These are phyloP conservation scores for Herpetotheres cachinnans DNA, from an alignment of 2,113 vertebrate species.

Conservation along the genomic window DNA sequence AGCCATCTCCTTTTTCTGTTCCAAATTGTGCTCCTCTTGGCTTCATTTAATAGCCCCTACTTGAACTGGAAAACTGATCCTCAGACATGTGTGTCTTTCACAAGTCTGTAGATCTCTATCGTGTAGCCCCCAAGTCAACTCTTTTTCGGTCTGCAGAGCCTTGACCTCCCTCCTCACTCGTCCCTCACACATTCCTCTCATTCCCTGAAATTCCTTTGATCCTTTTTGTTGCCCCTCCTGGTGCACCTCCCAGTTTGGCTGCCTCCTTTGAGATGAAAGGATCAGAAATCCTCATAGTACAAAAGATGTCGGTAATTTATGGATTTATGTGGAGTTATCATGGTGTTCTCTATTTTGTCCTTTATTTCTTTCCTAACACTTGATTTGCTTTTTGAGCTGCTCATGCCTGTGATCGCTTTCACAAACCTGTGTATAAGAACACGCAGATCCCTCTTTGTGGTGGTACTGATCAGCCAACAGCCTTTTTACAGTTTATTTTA, in stretches of 20 bases:
- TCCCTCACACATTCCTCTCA: constrained; percentile 23
- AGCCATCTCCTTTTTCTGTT: neutral
- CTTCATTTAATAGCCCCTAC: neutral
- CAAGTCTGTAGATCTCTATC: neutral
- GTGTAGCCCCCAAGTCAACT: neutral
- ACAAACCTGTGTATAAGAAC: neutral
- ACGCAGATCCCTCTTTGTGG: neutral
- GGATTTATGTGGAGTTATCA: neutral
- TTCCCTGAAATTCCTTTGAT: constrained; percentile 24
- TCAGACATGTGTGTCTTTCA: neutral
- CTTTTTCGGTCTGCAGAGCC: neutral
- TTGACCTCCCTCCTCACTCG: neutral
- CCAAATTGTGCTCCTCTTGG: neutral
- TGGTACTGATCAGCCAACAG: neutral
- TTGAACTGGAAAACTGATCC: neutral
- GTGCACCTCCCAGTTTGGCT: neutral
- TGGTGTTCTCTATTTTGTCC: neutral
- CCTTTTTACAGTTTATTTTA: neutral
- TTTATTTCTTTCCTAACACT: neutral
- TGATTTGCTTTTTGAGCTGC: neutral
- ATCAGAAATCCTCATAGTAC: neutral
- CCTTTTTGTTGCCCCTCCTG: neutral
- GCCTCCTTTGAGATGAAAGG: neutral
- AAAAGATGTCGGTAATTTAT: neutral
- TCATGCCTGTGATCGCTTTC: neutral